Evolutionary conservation across 1,140 invertebrate species (phyloP), one percentile per base, ranked within the genome.

Genomic region (Phymorhynchus buccinoides): DNA sequence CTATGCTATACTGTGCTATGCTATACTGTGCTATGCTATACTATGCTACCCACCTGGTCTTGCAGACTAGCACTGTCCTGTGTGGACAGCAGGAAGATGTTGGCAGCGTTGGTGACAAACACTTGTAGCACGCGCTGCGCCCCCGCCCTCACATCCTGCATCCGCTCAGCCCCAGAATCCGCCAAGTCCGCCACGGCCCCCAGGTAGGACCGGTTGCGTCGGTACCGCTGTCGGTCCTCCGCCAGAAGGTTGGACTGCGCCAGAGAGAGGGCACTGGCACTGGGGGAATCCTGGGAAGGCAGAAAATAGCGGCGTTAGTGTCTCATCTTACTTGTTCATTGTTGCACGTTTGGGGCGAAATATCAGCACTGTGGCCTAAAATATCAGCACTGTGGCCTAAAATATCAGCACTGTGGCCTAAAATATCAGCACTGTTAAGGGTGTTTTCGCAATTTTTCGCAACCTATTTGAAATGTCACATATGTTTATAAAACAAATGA

Each of bases 41-140:
- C 48, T 52, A 52, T 52, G 44, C 44, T 48, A 82, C 56, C 71
- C 75, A 91, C 91, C 89, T 92, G 90, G 82, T 92, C 90, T 44
- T 87, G 84, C 7, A 91, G 84, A 77, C 77, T 68, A 52, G 48
- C 83, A 30, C 89, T 88, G 68, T 89, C 88, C 6, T 90, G 89
- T 14, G 89, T 86, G 71, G 88, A 82, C 16, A 90, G 85, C 37
- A 92, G 87, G 85, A 99, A 99, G 71, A 99, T 97, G 94, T 98
- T 98, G 14, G 97, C 96, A 2, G 98, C 97, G 95, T 99, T 97
- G 71, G 97, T 98, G 91, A 99, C 97, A 93, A 99, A 99, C 42
- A 98, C 95, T 94, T 98, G 97, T 12, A 98, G 93, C 12, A 98
- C 95, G 94, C 98, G 98, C 95, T 98, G 94, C 81, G 94, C 84